phyloP scores from a whole-genome alignment of 2,113 vertebrate species.

The Paraplagusia blochii region DNA sequence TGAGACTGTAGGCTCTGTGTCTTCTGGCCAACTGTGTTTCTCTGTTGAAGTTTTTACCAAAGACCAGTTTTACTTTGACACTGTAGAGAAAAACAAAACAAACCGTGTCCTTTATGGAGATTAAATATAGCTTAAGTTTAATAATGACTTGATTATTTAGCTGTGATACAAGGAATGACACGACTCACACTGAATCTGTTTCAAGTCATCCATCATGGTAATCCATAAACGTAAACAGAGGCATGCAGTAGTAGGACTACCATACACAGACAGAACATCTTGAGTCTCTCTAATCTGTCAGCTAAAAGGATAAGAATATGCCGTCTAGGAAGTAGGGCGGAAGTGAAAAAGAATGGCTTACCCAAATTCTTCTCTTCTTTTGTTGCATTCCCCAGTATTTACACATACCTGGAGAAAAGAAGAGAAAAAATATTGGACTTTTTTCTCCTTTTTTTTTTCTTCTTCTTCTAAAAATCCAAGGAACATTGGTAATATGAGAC shows the following conservation, averaged over 20 bases:
- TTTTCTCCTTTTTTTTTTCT: slow-evolving; percentile 11
- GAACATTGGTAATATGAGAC: slow-evolving; percentile 6
- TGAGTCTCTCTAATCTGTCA: slow-evolving; percentile 63
- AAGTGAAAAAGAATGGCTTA: slow-evolving; percentile 49
- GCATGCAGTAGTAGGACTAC: slow-evolving; percentile 24
- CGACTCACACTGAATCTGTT: slow-evolving; percentile 3
- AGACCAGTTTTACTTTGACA: neutral
- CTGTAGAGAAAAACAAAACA: slow-evolving; percentile 43
- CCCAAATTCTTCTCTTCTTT: slow-evolving; percentile 26
- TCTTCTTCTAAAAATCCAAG: neutral
- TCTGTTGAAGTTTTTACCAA: slow-evolving; percentile 25
- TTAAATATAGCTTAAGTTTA: neutral
- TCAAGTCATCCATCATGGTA: slow-evolving; percentile 5
- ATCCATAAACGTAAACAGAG: slow-evolving; percentile 42
- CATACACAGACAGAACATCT: slow-evolving; percentile 55
- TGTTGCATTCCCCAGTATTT: slow-evolving; percentile 27
- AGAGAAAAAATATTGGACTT: slow-evolving; percentile 7
- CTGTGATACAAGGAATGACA: slow-evolving; percentile 2
- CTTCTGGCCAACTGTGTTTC: slow-evolving; percentile 27
- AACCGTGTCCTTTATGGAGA: neutral
- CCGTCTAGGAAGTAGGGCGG: slow-evolving; percentile 51
- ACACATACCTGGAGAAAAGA: slow-evolving; percentile 26
- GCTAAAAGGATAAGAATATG: slow-evolving; percentile 63
- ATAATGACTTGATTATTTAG: neutral
- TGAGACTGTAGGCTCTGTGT: slow-evolving; percentile 17